Evolutionary conservation across 2,113 vertebrate species (phyloP).

Genomic region (Thermophis baileyi): DNA sequence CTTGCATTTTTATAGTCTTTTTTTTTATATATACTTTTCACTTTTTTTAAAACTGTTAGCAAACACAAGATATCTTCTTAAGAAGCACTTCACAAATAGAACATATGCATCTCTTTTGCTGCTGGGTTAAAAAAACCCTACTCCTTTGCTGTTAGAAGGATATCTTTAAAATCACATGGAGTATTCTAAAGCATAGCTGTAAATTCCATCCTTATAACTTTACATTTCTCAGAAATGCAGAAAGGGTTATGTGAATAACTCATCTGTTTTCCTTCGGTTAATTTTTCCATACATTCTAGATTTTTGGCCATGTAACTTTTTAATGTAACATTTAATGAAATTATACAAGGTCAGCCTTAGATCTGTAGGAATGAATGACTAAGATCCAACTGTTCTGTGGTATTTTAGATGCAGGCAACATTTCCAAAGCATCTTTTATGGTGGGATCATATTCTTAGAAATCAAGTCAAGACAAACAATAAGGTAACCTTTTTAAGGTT

Average conservation of each 20-base stretch:
- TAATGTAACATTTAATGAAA: slow-evolving; percentile 26
- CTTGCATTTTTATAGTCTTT: slow-evolving; percentile 19
- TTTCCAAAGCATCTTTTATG: slow-evolving; percentile 26
- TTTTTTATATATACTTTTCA: background rate
- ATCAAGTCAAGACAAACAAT: background rate
- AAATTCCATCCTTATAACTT: slow-evolving; percentile 4
- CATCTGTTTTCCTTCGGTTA: slow-evolving; percentile 35
- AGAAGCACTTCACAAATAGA: slow-evolving; percentile 13
- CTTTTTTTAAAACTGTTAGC: background rate
- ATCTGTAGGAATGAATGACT: slow-evolving; percentile 32
- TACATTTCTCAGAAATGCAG: slow-evolving; percentile 31
- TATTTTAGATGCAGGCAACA: slow-evolving; percentile 28
- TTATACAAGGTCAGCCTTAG: slow-evolving; percentile 38
- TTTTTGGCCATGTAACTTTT: slow-evolving; percentile 1
- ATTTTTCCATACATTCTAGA: slow-evolving; percentile 31
- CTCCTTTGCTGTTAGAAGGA: background rate
- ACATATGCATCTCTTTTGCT: background rate
- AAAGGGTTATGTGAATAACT: slow-evolving; percentile 22
- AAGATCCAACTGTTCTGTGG: background rate
- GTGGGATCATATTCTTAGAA: background rate
- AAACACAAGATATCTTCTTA: slow-evolving; percentile 11
- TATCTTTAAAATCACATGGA: slow-evolving; percentile 34
- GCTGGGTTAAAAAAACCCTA: background rate
- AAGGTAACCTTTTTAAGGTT: background rate
- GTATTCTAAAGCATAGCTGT: slow-evolving; percentile 24